These are phyloP conservation scores for Ectemnius cavifrons DNA, from an alignment of 2,888 invertebrate species.

Conservation along the genomic window DNA sequence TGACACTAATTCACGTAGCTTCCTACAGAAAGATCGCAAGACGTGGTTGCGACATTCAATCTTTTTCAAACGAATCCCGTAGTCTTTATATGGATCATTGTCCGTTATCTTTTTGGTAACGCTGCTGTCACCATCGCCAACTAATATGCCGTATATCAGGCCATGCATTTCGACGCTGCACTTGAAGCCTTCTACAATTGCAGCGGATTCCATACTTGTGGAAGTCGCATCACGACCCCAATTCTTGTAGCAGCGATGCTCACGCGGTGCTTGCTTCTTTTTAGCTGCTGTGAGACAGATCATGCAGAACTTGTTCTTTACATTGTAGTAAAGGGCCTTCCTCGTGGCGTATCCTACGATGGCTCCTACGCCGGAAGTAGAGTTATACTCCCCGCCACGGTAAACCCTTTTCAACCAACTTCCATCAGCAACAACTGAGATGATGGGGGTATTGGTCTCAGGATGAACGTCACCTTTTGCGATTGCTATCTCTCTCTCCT, in stretches of 20 bases:
- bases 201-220: constrained; percentile 33
- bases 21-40: constrained; percentile 45
- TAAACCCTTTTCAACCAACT: constrained; percentile 56
- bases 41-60: constrained; percentile 27
- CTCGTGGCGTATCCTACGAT: constrained; percentile 47
- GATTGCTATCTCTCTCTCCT: constrained; percentile 25
- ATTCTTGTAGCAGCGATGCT: constrained; percentile 58
- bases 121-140: constrained; percentile 62
- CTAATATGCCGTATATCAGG: constrained; percentile 26
- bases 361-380: constrained; percentile 43
- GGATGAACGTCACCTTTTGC: constrained; percentile 38
- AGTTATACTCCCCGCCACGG: constrained; percentile 38
- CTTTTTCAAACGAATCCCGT: constrained; percentile 3
- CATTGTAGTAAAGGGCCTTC: constrained; percentile 7
- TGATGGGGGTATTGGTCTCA: constrained; percentile 37
- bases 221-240: constrained; percentile 37
- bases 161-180: constrained; percentile 45
- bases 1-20: background rate
- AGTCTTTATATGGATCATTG: background rate
- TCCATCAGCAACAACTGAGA: constrained; percentile 46
- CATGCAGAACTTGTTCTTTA: background rate
- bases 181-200: constrained; percentile 53
- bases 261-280: no score
- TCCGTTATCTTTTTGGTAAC: constrained; percentile 11
- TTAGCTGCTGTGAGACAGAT: background rate